phyloP scores from a whole-genome alignment of 2,888 invertebrate species.

The Hololepta plana region DNA sequence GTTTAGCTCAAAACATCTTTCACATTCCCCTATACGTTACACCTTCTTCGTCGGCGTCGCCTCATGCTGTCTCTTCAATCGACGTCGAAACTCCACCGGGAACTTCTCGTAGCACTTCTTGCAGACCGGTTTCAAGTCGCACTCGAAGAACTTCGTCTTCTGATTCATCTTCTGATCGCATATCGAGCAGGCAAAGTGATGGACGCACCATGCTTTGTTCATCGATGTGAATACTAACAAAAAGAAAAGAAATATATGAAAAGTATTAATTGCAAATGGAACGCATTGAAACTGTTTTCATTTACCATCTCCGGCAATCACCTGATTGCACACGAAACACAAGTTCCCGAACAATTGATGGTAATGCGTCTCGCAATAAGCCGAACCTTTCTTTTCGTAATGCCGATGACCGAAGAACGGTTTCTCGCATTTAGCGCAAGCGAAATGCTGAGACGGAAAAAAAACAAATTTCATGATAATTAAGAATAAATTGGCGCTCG shows the following conservation, averaged over 20 bases:
- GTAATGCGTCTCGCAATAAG: conserved; percentile 98
- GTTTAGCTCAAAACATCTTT: too few relatives aligned
- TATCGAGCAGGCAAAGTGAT: conserved; percentile 94
- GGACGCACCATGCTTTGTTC: conserved; percentile 98
- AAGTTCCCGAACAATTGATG: conserved; percentile 97
- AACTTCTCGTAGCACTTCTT: conserved; percentile 97
- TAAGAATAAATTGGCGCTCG: neutral
- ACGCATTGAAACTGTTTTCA: conserved; percentile 9
- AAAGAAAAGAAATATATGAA: conserved; percentile 4
- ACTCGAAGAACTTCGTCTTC: conserved; percentile 97
- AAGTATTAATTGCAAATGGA: conserved; percentile 1
- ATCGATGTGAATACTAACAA: conserved; percentile 84
- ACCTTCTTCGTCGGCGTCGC: conserved; percentile 43
- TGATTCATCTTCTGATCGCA: conserved; percentile 94
- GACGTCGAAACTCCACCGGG: conserved; percentile 80
- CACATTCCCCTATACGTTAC: too few relatives aligned
- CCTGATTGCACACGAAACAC: conserved; percentile 97
- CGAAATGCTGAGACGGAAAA: conserved; percentile 66
- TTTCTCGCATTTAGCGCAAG: conserved; percentile 98
- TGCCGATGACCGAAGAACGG: conserved; percentile 98
- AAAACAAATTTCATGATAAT: neutral
- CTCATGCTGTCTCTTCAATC: conserved; percentile 79
- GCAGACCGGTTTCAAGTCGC: conserved; percentile 95
- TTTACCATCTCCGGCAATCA: conserved; percentile 91
- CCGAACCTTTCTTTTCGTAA: conserved; percentile 95